phyloP scores from a whole-genome alignment of 2,113 vertebrate genomes.

The Laticauda laticaudata region DNA sequence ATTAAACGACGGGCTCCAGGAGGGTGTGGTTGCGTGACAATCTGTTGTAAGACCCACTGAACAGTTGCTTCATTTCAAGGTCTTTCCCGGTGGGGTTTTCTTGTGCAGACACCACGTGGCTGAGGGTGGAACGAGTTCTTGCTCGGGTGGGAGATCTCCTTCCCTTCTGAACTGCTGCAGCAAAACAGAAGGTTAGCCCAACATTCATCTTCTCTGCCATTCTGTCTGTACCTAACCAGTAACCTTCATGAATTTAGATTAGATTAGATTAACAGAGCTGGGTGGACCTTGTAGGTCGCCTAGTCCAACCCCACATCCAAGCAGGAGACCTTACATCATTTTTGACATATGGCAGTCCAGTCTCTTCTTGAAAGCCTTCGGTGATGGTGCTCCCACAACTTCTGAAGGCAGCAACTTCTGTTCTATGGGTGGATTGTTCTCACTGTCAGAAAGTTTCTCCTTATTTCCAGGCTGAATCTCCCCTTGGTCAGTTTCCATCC shows the following conservation, averaged over 20 bases:
- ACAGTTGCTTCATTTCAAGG: background rate
- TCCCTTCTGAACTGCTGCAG: background rate
- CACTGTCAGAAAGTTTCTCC: too few relatives aligned
- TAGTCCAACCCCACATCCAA: too few relatives aligned
- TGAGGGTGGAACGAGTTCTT: background rate
- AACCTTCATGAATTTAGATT: background rate
- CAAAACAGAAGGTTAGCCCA: background rate
- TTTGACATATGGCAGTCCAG: too few relatives aligned
- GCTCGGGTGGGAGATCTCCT: background rate
- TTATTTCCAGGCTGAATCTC: too few relatives aligned
- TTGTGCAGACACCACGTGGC: background rate
- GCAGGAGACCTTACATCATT: too few relatives aligned
- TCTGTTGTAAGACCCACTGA: background rate
- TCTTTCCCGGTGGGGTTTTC: background rate
- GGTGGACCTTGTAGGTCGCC: too few relatives aligned
- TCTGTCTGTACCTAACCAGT: background rate
- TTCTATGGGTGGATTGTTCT: too few relatives aligned
- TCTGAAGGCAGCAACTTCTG: too few relatives aligned
- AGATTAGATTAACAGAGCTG: too few relatives aligned
- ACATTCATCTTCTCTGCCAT: background rate
- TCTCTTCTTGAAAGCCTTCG: too few relatives aligned
- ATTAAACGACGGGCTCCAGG: background rate
- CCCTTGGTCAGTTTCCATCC: too few relatives aligned
- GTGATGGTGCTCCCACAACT: too few relatives aligned
- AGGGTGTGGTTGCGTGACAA: background rate